Evolutionary conservation across 2,113 vertebrate genomes (phyloP), one percentile per base, ranked within the genome.

Genomic region (Athene cunicularia): DNA sequence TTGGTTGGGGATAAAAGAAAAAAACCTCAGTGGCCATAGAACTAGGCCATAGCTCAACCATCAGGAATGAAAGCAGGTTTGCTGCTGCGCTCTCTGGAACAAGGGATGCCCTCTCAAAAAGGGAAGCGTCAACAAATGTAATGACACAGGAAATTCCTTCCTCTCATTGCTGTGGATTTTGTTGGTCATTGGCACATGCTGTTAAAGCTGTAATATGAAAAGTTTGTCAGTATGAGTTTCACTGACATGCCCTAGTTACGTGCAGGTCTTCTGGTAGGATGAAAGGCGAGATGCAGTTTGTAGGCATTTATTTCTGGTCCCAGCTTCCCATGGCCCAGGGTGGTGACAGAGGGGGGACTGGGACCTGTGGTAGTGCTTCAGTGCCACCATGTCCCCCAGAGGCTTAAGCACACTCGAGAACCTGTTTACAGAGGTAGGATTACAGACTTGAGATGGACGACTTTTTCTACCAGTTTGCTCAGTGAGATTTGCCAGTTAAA

Each of bases 121-220:
- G 30, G 5, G 2, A 60, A 58, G 43, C 8, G 2, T 32, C 28
- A 59, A 14, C 32, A 55, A 67, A 45, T 23, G 5, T 28, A 56
- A 23, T 33, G 23, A 27, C 27, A 53, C 27, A 39, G 50, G 4
- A 75, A 75, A 80, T 80, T 82, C 41, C 9, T 80, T 91, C 16
- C 32, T 75, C 2, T 86, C 3, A 0, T 32, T 70, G 64, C 67
- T 45, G 24, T 14, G 41, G 47, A 71, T 79, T 75, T 82, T 68
- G 58, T 55, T 43, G 4, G 0, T 45, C 53, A 1, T 6, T 66
- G 58, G 22, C 59, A 71, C 0, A 0, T 49, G 56, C 49, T 64
- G 23, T 76, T 84, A 26, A 64, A 86, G 64, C 8, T 55, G 18
- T 66, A 50, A 55, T 63, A 9, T 27, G 45, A 33, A 27, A 67